Conservation (phyloP, 2,113 vertebrate species). For the Pygathrix nemaeus region DNA sequence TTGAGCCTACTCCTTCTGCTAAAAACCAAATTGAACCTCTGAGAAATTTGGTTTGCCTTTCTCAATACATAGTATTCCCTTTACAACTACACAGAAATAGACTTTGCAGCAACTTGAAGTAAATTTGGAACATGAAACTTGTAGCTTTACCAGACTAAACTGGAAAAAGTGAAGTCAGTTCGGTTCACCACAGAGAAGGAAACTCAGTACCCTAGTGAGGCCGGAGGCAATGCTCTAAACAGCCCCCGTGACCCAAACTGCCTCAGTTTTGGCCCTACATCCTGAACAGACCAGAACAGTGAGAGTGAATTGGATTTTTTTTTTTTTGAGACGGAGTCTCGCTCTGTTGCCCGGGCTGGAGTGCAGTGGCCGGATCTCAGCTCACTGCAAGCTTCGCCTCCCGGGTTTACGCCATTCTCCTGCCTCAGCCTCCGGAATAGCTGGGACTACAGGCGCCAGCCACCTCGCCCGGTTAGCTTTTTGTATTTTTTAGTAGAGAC, state of each 20-base stretch:
- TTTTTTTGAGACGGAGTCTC: too few relatives aligned
- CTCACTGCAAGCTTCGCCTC: too few relatives aligned
- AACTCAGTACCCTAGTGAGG: neutral
- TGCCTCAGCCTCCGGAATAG: too few relatives aligned
- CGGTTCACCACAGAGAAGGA: conserved; percentile 10
- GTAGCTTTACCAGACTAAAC: conserved; percentile 30
- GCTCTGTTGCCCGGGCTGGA: too few relatives aligned
- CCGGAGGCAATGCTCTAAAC: neutral
- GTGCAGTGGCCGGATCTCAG: too few relatives aligned
- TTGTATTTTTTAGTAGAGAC: too few relatives aligned
- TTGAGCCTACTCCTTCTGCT: neutral
- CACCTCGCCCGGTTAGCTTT: too few relatives aligned
- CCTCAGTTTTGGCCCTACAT: neutral
- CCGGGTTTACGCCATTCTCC: too few relatives aligned
- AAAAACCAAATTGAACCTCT: conserved; percentile 19
- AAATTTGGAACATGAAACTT: conserved; percentile 42
- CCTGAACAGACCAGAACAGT: neutral
- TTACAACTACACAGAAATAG: neutral
- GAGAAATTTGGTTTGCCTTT: neutral
- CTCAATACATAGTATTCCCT: neutral
- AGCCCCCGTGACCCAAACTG: neutral
- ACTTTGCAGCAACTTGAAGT: conserved; percentile 1
- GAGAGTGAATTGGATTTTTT: neutral
- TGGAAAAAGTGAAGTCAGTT: conserved; percentile 21
- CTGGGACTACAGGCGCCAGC: too few relatives aligned